Evolutionary conservation across 35 echinoderm and acorn worm genomes (phyloP).

Genomic region (Ptychodera flava): DNA sequence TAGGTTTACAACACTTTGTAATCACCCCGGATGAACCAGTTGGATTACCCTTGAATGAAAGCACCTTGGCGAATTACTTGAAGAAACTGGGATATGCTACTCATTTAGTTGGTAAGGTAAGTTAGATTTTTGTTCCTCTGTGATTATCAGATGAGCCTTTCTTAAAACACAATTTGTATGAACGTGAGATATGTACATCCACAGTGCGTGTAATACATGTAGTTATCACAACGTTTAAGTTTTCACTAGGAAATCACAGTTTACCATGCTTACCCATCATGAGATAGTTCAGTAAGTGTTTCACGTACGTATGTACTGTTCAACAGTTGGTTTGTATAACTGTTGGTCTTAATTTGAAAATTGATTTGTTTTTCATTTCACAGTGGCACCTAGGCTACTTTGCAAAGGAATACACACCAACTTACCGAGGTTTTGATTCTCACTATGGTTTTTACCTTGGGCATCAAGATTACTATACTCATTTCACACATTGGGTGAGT

Average conservation of each 20-base stretch:
- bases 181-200: too few relatives aligned
- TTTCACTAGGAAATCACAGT: too few relatives aligned
- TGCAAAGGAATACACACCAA: slow-evolving; percentile 50
- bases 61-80: slow-evolving; percentile 35
- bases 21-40: slow-evolving; percentile 36
- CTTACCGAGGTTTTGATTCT: slow-evolving; percentile 53
- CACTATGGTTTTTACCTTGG: slow-evolving; percentile 51
- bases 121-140: too few relatives aligned
- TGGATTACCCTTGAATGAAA: slow-evolving; percentile 40
- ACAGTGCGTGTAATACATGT: too few relatives aligned
- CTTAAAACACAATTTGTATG: too few relatives aligned
- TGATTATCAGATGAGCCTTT: too few relatives aligned
- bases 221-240: too few relatives aligned
- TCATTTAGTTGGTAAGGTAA: slow-evolving; percentile 62
- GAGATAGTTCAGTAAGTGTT: too few relatives aligned
- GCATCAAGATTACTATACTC: slow-evolving; percentile 44
- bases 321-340: too few relatives aligned
- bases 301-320: too few relatives aligned
- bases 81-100: slow-evolving; percentile 41
- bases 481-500: background rate
- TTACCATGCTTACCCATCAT: too few relatives aligned
- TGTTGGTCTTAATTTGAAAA: too few relatives aligned
- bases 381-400: slow-evolving; percentile 65
- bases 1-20: slow-evolving; percentile 38
- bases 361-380: background rate